Evolutionary conservation across 2,113 vertebrate species (phyloP).

Genomic region (Thamnophis sirtalis): DNA sequence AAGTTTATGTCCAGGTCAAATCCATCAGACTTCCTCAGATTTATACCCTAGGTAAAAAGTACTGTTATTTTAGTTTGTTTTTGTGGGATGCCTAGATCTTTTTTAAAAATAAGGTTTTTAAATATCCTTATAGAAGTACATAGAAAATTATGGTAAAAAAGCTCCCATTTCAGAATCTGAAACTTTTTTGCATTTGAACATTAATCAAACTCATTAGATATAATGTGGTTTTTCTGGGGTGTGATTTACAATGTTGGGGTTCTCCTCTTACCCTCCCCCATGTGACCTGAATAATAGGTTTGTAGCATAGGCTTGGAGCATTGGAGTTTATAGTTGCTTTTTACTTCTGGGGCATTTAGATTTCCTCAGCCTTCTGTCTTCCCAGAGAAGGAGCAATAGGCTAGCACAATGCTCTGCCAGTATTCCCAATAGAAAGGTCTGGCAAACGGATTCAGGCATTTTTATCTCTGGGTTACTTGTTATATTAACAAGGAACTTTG

Average conservation of each 20-base stretch:
- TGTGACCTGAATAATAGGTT: not conserved
- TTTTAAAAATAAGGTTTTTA: not conserved
- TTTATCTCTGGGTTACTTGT: not conserved
- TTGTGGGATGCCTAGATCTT: not conserved
- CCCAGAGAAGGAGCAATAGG: not conserved
- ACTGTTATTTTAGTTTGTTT: not conserved
- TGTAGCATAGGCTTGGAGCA: not conserved
- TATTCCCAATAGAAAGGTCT: not conserved
- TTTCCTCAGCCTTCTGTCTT: not conserved
- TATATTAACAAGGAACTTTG: not conserved
- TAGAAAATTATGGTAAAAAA: not conserved
- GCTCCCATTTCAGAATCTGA: not conserved
- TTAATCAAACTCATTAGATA: not conserved
- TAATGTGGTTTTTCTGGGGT: not conserved
- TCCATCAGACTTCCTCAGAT: not conserved
- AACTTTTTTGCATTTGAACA: not conserved
- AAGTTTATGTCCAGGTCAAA: not conserved
- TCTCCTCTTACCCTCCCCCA: not conserved
- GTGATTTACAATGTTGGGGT: not conserved
- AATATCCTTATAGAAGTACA: not conserved
- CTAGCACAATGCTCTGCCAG: not conserved
- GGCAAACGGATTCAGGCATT: not conserved
- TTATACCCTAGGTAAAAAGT: not conserved
- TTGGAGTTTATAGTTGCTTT: not conserved
- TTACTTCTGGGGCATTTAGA: too few species aligned